Evolutionary conservation across 1,140 invertebrate genomes (phyloP).

Genomic region (Lucilia sericata): DNA sequence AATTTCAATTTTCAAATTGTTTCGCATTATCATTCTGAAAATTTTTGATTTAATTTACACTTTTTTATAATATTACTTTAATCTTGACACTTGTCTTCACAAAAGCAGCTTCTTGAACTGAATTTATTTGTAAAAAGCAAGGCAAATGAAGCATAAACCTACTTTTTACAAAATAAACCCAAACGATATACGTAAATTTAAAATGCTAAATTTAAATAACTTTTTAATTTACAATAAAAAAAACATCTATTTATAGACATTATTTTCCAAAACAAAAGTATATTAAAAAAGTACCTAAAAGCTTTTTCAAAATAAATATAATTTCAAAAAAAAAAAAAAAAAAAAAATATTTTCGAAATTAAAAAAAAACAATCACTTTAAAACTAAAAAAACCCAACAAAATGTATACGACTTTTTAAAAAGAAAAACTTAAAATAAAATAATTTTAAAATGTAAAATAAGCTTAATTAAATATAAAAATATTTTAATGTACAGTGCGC

Average conservation of each 20-base stretch:
- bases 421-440: conserved; percentile 3
- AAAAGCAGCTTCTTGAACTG: conserved; percentile 38
- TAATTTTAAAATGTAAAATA: conserved; percentile 33
- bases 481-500: conserved; percentile 40
- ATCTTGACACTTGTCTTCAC: neutral
- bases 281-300: conserved; percentile 40
- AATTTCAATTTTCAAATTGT: too few species aligned
- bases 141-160: conserved; percentile 27
- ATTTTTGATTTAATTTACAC: too few species aligned
- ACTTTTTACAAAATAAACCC: conserved; percentile 27
- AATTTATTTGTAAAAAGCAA: conserved; percentile 42
- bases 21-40: too few species aligned
- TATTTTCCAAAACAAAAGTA: conserved; percentile 16
- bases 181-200: conserved; percentile 43
- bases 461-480: conserved; percentile 35
- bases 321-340: conserved; percentile 6
- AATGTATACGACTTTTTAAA: conserved; percentile 42
- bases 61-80: too few species aligned
- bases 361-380: conserved; percentile 37
- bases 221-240: conserved; percentile 9
- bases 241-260: conserved; percentile 25
- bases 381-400: conserved; percentile 26
- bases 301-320: conserved; percentile 22
- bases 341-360: conserved; percentile 18
- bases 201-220: conserved; percentile 45